Base-by-base conservation (phyloP, 2,113 vertebrate genomes). In the Chiloscyllium plagiosum region DNA sequence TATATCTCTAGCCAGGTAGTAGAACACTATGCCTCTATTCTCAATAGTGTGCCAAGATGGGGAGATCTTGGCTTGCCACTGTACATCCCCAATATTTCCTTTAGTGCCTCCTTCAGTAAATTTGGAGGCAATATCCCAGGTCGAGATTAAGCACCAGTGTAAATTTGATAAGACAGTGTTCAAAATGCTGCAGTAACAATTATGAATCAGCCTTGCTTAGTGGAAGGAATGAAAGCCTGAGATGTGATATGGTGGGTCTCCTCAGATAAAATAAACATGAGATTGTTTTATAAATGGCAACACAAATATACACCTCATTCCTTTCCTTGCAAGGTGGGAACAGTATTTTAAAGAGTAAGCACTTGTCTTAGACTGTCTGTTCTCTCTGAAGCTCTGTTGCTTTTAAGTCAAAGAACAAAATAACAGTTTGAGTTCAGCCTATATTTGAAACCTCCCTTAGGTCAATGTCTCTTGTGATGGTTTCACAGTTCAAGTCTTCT, bases 361-460 rank as follows among this genome's bases (percentile, higher is more conserved):
- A 33, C 89, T 93, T 20, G 17, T 61, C 61, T 66, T 37, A 37
- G 61, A 37, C 89, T 93, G n/a, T 37, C 12, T 13, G 61, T 92
- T 29, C 56, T 15, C 29, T 29, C 61, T 92, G 33, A 92, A 92
- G 87, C 7, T 66, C 61, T 93, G 66, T n/a, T 65, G 29, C 89
- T 90, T 61, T 61, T 90, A 26, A 33, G 33, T 22, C 33, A 19
- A 92, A 83, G n/a, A 83, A 42, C 26, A 83, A 83, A 92, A 33
- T 33, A 92, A 92, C 89, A 65, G 5, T 61, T n/a, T n/a, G 33
- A 92, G 56, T 92, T 93, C 33, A 66, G 17, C 13, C n/a, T 20
- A 37, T 42, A n/a, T 93, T 93, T 66, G 89, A 42, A 93, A 37
- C 5, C 89, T 93, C 89, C 89, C 89, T 93, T 37, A 93, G 89